Percentiles rank a stretch among this genome's conserved stretches.
These are phyloP conservation scores for Synergus itoensis DNA, from an alignment of 2,888 invertebrate genomes.

Conservation along the genomic window DNA sequence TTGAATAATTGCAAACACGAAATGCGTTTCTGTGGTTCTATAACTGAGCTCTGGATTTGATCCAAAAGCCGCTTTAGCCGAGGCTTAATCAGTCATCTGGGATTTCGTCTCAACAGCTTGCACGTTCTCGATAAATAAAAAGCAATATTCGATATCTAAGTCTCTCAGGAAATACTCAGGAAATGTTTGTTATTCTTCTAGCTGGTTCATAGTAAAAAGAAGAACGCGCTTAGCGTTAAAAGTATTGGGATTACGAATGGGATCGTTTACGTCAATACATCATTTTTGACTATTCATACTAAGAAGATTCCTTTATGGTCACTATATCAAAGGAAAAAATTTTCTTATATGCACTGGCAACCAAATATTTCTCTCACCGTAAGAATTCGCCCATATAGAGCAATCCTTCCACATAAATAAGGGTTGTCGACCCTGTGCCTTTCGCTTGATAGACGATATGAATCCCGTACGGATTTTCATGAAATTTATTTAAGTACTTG, in stretches of 20 bases:
- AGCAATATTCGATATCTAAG: not conserved
- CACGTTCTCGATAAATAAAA: slow-evolving; percentile 5
- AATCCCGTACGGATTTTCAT: slow-evolving; percentile 13
- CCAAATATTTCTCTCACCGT: slow-evolving; percentile 10
- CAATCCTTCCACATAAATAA: slow-evolving; percentile 1
- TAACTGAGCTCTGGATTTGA: slow-evolving; percentile 14
- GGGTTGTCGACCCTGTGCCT: slow-evolving; percentile 28
- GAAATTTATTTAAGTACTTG: slow-evolving; percentile 32
- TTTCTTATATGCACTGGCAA: not conserved
- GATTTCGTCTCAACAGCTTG: slow-evolving; percentile 23
- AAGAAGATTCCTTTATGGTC: not conserved
- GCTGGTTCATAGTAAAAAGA: not conserved
- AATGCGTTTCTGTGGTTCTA: slow-evolving; percentile 16
- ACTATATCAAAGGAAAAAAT: slow-evolving; percentile 4
- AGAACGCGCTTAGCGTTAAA: not conserved
- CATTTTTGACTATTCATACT: not conserved
- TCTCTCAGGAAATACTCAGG: not conserved
- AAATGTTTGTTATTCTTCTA: not conserved
- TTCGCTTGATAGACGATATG: slow-evolving; percentile 34
- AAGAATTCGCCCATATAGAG: not conserved
- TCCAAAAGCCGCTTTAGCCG: slow-evolving; percentile 14
- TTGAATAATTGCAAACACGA: slow-evolving; percentile 37
- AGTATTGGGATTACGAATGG: not conserved
- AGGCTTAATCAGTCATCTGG: slow-evolving; percentile 6
- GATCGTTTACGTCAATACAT: not conserved